A percentile compares a stretch with the other conserved stretches of the same genome.
phyloP scores from a whole-genome alignment of 2,888 invertebrate genomes.

The Busseola fusca region DNA sequence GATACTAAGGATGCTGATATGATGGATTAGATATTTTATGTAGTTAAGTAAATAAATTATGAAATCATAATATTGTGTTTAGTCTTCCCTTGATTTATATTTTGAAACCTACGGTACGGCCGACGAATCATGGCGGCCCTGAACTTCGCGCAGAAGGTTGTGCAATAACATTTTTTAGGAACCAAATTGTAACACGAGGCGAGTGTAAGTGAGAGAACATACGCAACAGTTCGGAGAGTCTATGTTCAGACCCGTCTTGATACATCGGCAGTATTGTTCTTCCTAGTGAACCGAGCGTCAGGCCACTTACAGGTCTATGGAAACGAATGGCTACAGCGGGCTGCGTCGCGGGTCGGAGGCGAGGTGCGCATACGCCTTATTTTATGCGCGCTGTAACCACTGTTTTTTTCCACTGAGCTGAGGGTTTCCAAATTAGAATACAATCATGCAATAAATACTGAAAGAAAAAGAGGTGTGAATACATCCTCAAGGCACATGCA shows the following conservation, averaged over 20 bases:
- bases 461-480: not conserved
- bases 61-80: not conserved
- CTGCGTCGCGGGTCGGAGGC: not conserved
- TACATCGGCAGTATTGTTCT: too few relatives aligned
- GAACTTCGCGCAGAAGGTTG: too few relatives aligned
- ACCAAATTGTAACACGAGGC: too few relatives aligned
- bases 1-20: conserved; percentile 68
- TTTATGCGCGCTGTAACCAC: not conserved
- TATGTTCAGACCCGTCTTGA: too few relatives aligned
- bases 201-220: too few relatives aligned
- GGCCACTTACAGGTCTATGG: not conserved
- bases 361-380: not conserved
- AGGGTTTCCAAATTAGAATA: not conserved
- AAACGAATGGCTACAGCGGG: not conserved
- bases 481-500: not conserved
- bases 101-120: too few relatives aligned
- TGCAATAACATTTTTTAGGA: too few relatives aligned
- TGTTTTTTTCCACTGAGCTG: not conserved
- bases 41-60: conserved; percentile 32
- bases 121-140: too few relatives aligned
- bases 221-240: too few relatives aligned
- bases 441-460: not conserved
- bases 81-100: conserved; percentile 5
- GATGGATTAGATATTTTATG: conserved; percentile 68
- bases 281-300: not conserved